Base-by-base conservation (phyloP, 2,113 vertebrate genomes). In the Anarrhichthys ocellatus region DNA sequence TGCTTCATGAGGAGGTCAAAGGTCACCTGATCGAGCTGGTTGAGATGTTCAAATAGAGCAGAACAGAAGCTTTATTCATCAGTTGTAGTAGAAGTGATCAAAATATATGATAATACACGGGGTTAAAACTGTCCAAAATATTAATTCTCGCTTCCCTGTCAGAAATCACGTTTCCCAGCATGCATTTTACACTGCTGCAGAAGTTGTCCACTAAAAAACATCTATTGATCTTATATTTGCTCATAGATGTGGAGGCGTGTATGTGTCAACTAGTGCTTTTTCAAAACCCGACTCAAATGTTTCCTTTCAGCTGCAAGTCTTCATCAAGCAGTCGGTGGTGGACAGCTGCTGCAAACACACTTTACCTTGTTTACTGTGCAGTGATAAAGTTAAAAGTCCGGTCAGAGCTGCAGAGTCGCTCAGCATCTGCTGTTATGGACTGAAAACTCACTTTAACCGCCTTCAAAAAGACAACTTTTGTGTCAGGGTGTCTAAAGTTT, bases 361-460 rank as follows among this genome's bases (percentile, higher is more conserved):
- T 87, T 83, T 76, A 90, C 77, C 82, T 89, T 40, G 81, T 90
- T 85, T 86, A 24, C 81, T 5, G 46, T 18, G 32, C 72, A 83
- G 79, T 85, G 85, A 83, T 56, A 24, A 67, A 77, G 63, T 76
- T 83, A 69, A 83, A 82, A 76, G 85, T 85, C 50, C 32, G 32
- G 87, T 78, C 32, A 3, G 75, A 80, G 82, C 69, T 24, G 59
- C 40, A 24, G 24, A 63, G 80, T 50, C 64, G 38, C 79, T 89
- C 58, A 48, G 70, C 81, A 78, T 67, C 89, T 87, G 88, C 59
- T 80, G 72, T 27, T 18, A 38, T 2, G 7, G 54, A 46, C 52
- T 29, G n/a, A 73, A 82, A 84, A 87, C 83, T 82, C 58, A 76
- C 77, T 89, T 66, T 81, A 69, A 68, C 78, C 44, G 42, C 29